phyloP scores from a whole-genome alignment of 2,797 vertebrate genomes.

The Mionectes olivaceus region DNA sequence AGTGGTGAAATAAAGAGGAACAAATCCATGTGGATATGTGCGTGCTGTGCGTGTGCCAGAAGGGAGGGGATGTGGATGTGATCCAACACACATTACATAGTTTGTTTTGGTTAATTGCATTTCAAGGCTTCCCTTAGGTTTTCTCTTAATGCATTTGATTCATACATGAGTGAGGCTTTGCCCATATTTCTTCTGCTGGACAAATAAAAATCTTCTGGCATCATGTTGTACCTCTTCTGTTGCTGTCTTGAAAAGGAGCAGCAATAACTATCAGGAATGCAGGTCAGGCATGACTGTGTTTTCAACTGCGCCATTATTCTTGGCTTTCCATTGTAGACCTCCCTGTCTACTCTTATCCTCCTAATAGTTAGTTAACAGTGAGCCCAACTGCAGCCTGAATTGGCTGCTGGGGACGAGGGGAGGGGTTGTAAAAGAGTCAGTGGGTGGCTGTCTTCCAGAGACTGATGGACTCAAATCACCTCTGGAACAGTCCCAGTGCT shows the following conservation, averaged over 20 bases:
- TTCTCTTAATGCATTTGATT: slow-evolving; percentile 26
- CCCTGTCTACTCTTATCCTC: not conserved
- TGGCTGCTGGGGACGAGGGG: not conserved
- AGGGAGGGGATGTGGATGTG: not conserved
- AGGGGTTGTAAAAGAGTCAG: not conserved
- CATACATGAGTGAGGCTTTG: not conserved
- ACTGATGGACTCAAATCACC: slow-evolving; percentile 34
- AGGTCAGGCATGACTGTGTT: not conserved
- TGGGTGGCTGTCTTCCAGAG: slow-evolving; percentile 55
- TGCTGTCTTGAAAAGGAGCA: not conserved
- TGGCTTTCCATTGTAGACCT: slow-evolving; percentile 18
- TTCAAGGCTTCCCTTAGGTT: slow-evolving; percentile 11
- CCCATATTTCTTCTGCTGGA: not conserved
- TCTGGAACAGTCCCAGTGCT: not conserved
- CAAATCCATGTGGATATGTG: not conserved
- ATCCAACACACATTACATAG: not conserved
- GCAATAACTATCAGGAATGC: not conserved
- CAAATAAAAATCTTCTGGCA: not conserved
- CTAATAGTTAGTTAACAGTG: not conserved
- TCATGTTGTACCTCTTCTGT: not conserved
- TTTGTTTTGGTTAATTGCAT: slow-evolving; percentile 51
- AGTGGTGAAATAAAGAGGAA: not conserved
- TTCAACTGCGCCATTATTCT: not conserved
- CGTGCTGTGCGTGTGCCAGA: not conserved
- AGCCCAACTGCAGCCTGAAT: not conserved